Evolutionary conservation across 2,113 vertebrate genomes (phyloP), one percentile per base, ranked within the genome.

Genomic region (Nothocercus nigrocapillus): DNA sequence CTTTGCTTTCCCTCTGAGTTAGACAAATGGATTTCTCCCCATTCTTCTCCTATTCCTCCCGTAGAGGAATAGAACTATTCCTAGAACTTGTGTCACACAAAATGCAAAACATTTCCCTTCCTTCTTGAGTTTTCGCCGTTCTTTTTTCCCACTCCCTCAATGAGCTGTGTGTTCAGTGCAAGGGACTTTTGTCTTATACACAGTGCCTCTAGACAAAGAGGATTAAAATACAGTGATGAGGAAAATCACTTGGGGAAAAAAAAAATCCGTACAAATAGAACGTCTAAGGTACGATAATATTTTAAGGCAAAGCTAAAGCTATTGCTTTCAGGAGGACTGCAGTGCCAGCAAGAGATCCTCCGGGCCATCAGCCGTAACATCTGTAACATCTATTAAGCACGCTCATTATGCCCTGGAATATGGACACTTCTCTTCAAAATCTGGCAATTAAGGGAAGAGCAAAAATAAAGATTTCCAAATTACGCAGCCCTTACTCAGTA

Each of bases 341-440:
- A 63, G 40, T 51, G 40, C 19, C 24, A 49, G 49, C 20, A 28
- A 84, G 34, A 56, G 34, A 49, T 32, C 73, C 5, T n/a, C 34
- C 21, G 8, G 49, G 21, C 5, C 11, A 0, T 70, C 38, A 83
- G 21, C 27, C 18, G 7, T 45, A 53, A 53, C 25, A 53, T 27
- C 49, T 45, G 56, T 47, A 54, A 44, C 9, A 38, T 21, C 10
- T 68, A 75, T 64, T 58, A 53, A 27, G 28, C 3, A 5, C 25
- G 13, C 9, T 22, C 21, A 49, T 1, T 0, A 0, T 13, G 28
- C 61, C 27, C 9, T 11, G 56, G 36, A 45, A 22, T 34, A 70
- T 9, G 28, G 36, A 56, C 54, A 7, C 6, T 5, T 40, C 6
- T 53, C 34, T 68, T n/a, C 18, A 59, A 77, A 88, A 54, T 7